Conservation (phyloP, 2,888 invertebrate genomes). For the Microctonus brassicae region DNA sequence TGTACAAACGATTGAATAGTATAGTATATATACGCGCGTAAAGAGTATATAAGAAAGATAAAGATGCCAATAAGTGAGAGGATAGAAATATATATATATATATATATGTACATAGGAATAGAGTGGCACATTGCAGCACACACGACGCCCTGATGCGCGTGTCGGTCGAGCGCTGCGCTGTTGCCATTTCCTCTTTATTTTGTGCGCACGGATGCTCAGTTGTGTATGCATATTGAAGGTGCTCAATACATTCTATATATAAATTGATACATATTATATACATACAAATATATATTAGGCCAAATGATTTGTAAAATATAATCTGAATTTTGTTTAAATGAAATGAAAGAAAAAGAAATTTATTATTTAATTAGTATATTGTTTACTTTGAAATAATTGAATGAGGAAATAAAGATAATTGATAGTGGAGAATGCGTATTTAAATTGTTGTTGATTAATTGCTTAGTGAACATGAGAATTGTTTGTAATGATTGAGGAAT, state of each 20-base stretch:
- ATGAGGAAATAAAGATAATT: too few species aligned
- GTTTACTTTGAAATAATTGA: too few species aligned
- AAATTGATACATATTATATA: too few species aligned
- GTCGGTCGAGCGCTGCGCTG: slow-evolving; percentile 59
- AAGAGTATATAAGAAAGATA: neutral
- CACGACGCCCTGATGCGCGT: slow-evolving; percentile 38
- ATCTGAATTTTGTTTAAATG: too few species aligned
- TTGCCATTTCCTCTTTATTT: slow-evolving; percentile 60
- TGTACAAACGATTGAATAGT: slow-evolving; percentile 23
- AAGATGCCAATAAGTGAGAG: slow-evolving; percentile 19
- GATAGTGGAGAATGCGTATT: neutral
- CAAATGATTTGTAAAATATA: too few species aligned
- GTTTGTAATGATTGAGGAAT: neutral
- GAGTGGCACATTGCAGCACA: slow-evolving; percentile 20
- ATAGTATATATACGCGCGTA: slow-evolving; percentile 11
- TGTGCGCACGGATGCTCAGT: slow-evolving; percentile 51
- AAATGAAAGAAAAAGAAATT: too few species aligned
- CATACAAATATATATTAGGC: too few species aligned
- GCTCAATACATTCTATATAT: too few species aligned
- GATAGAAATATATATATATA: neutral
- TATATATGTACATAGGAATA: slow-evolving; percentile 1
- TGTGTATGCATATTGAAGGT: slow-evolving; percentile 53
- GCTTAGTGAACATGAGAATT: too few species aligned
- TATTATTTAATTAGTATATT: too few species aligned
- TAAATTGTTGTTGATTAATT: too few species aligned